These are phyloP conservation scores for Mohoua ochrocephala DNA, from an alignment of 2,113 vertebrate genomes.

Conservation along the genomic window DNA sequence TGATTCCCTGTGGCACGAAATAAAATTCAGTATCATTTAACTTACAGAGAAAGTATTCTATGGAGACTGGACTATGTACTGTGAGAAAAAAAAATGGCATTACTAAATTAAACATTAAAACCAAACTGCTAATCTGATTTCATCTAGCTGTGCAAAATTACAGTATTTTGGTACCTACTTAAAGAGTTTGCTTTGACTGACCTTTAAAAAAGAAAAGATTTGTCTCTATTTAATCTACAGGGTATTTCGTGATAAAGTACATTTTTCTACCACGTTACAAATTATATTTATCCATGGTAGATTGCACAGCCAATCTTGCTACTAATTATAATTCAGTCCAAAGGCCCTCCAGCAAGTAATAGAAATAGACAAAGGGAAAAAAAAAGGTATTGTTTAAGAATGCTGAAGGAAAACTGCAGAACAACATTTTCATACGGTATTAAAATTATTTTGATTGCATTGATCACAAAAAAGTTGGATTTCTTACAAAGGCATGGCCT, in stretches of 20 bases:
- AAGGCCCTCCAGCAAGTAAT: neutral
- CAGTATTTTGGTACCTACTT: neutral
- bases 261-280: neutral
- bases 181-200: neutral
- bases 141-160: neutral
- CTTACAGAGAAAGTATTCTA: neutral
- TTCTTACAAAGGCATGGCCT: slow-evolving; percentile 25
- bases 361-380: neutral
- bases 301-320: neutral
- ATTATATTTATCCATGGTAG: neutral
- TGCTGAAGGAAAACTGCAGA: neutral
- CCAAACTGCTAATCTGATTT: slow-evolving; percentile 11
- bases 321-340: neutral
- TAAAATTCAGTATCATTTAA: neutral
- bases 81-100: neutral
- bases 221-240: neutral
- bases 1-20: neutral
- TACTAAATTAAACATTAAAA: slow-evolving; percentile 27
- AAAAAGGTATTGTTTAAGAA: neutral
- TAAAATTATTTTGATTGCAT: neutral
- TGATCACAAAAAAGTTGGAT: slow-evolving; percentile 7
- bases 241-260: neutral
- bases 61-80: slow-evolving; percentile 3
- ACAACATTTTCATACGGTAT: neutral
- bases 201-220: neutral